Base-by-base conservation (phyloP, 2,797 vertebrate genomes). In the Acanthornis magna region DNA sequence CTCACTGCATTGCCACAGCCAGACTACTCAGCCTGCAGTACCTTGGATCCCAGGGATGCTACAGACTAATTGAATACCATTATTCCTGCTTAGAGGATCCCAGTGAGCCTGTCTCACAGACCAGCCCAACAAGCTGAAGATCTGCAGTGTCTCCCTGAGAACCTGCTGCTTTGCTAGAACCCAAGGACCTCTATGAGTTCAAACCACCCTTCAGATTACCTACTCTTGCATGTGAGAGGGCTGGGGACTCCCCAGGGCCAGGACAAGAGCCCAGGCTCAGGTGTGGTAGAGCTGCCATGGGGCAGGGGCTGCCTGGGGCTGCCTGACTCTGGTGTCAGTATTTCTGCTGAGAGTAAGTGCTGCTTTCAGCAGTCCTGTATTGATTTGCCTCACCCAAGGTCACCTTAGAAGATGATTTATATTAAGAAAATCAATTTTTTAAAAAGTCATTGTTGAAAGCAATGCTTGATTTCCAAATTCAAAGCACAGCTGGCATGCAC, bases 381-480 rank as follows among this genome's bases (percentile, higher is more conserved):
- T 92, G 93, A 95, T 86, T 91, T 57, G 43, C 34, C 42, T 91
- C 88, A 66, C 78, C 70, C 91, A 63, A 96, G 91, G 89, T 96
- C 94, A 95, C 87, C 65, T 89, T 92, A 89, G 58, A 88, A 95
- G 85, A 86, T 67, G 36, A 96, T 94, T 97, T 95, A 94, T 93
- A 89, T 92, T 77, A 96, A 93, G 96, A 95, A 91, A 95, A 95
- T 93, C 87, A 68, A 89, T 87, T 93, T 95, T 92, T 89, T 57
- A 29, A 74, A 48, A 91, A 81, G 72, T 90, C 45, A 22, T 54
- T 76, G 60, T 93, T 94, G 73, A 43, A 63, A 96, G 76, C 85
- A 85, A 87, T 55, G 32, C n/a, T 89, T 82, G 43, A 70, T 82
- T 96, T 97, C 93, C 95, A 96, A 97, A 96, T 96, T 95, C 95